Evolutionary conservation across 2,888 invertebrate species (phyloP).

Genomic region (Drosophila diplacantha): DNA sequence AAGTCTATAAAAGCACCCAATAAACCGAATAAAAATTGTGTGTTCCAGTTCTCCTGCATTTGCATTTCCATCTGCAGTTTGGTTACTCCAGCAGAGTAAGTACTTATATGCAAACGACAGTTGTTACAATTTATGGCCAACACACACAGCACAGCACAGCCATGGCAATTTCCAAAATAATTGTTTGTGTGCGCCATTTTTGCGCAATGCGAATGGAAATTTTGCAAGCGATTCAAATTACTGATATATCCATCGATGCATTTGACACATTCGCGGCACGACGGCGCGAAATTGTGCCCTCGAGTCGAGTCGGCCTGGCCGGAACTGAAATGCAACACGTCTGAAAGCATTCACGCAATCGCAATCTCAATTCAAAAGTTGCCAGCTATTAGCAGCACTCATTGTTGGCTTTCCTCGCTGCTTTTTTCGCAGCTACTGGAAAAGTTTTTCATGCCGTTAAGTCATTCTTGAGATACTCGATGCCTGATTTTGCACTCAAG

Average conservation of each 20-base stretch:
- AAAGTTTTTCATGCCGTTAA: conserved; percentile 60
- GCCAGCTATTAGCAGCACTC: conserved; percentile 58
- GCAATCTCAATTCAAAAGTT: conserved; percentile 43
- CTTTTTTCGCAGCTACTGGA: conserved; percentile 25
- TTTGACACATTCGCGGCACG: conserved; percentile 61
- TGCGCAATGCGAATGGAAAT: conserved; percentile 56
- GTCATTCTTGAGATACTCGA: conserved; percentile 69
- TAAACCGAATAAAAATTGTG: conserved; percentile 56
- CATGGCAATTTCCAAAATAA: conserved; percentile 45
- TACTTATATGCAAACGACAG: conserved; percentile 64
- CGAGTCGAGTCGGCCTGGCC: conserved; percentile 6
- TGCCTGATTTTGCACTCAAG: conserved; percentile 62
- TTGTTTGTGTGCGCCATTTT: conserved; percentile 43
- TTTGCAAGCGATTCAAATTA: conserved; percentile 60
- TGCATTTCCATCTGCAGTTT: conserved; percentile 41
- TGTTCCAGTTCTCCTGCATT: conserved; percentile 23
- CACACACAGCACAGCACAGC: conserved; percentile 8
- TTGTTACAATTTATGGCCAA: conserved; percentile 66
- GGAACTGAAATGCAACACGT: conserved; percentile 43
- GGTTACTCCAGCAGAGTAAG: conserved; percentile 3
- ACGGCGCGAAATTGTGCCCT: conserved; percentile 28
- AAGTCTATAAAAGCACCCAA: conserved; percentile 49
- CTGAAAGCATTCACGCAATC: conserved; percentile 47
- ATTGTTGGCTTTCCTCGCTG: conserved; percentile 37
- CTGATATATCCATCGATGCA: conserved; percentile 59